Evolutionary conservation across 2,888 invertebrate genomes (phyloP).

Genomic region (Rhynchonema sp.): DNA sequence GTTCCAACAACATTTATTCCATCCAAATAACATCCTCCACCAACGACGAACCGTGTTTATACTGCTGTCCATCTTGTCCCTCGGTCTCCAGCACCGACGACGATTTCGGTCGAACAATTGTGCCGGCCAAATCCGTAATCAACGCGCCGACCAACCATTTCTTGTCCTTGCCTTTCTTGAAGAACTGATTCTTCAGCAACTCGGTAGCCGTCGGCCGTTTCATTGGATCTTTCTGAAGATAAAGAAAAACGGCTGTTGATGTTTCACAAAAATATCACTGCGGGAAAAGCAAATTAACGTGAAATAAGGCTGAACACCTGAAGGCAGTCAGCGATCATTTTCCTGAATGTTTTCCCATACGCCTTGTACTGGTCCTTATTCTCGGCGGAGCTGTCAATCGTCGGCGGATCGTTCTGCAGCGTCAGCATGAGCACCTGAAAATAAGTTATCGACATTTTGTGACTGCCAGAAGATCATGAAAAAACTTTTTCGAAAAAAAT

Average conservation of each 20-base stretch:
- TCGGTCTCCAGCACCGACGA: no score
- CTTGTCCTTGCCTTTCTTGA: constrained; percentile 67
- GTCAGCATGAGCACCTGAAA: constrained; percentile 69
- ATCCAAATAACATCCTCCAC: no score
- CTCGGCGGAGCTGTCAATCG: constrained; percentile 76
- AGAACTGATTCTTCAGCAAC: constrained; percentile 84
- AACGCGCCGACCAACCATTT: constrained; percentile 24
- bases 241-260: no score
- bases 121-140: constrained; percentile 12
- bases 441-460: no score
- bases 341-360: constrained; percentile 88
- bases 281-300: no score
- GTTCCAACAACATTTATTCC: no score
- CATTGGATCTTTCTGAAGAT: constrained; percentile 21
- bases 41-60: no score
- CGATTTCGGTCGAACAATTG: constrained; percentile 18
- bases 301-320: constrained; percentile 43
- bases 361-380: constrained; percentile 94
- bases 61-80: not conserved
- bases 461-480: not conserved
- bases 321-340: constrained; percentile 85
- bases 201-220: constrained; percentile 71
- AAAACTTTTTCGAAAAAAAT: not conserved
- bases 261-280: no score
- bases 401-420: constrained; percentile 89